Evolutionary conservation across 2,888 invertebrate species (phyloP), one percentile per base, ranked within the genome.

Genomic region (Mamestra brassicae): DNA sequence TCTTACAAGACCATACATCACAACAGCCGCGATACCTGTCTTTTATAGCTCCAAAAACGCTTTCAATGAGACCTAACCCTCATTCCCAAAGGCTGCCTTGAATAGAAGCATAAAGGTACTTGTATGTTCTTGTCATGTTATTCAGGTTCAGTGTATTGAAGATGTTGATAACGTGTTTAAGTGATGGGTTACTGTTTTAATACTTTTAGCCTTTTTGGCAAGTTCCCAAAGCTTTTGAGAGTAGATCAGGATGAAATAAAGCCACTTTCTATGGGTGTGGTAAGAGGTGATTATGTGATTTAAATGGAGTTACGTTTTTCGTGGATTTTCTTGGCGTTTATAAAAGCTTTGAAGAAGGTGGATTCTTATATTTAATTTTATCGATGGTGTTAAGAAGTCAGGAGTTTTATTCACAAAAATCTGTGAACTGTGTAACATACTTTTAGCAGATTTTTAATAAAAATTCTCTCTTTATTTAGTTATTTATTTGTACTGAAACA

Each of bases 81-180:
- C 42, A 76, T 15, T 45, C 47, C 8, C 11, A 15, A 66, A 57
- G 8, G 2, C 10, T 7, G 17, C 13, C 60, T 42, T 54, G 45
- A 57, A 63, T 54, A 57, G 36, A 61, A 80, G 47, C 61, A 81
- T 60, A 80, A 17, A 75, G 17, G 34, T 54, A 61, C 64, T 74
- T n/a, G 47, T 74, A 36, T 52, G 34, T 54, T 74, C 75, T 64
- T 74, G 61, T 84, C 60, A 80, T 47, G 63, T 80, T 65, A 84
- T 67, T 80, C 75, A 80, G 13, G 69, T 70, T 80, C 15, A 57
- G 52, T 84, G 34, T 74, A 73, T 80, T 47, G 60, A 74, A 74
- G 69, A 58, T 26, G 34, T 57, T 70, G 84, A 81, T 84, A 81
- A 70, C 66, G 73, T 80, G 83, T 72, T 60, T 83, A 72, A 67